Base-by-base conservation (phyloP, 2,113 vertebrate species). In the Centropristis striata region DNA sequence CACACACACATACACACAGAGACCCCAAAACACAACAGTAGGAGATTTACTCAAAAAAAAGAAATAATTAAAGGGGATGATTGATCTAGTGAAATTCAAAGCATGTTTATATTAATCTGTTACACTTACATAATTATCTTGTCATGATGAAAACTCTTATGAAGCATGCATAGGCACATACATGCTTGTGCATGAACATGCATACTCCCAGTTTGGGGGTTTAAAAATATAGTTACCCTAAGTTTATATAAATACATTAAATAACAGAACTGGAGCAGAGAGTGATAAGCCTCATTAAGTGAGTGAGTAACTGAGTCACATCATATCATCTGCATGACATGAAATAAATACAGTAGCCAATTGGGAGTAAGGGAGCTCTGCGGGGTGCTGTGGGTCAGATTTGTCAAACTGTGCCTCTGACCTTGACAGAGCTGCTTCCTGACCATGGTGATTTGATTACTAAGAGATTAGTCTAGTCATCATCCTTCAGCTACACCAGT, bases 251-350 rank as follows among this genome's bases (percentile, higher is more conserved):
- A 47, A 47, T 47, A 20, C 2, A 1, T 46, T 20, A 28, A 12
- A 42, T 1, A 2, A 37, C n/a, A 44, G 12, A 21, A 5, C 25
- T 55, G 39, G 14, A 37, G 42, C 44, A 58, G 36, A 23, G 5
- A 27, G n/a, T 41, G 64, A 23, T 16, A 14, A 23, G 16, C 16
- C 32, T 25, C 13, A 28, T 59, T 15, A n/a, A 39, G 18, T 3
- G 16, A 2, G 58, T 32, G 39, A 41, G 18, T 58, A 76, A 66
- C 46, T 64, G 44, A 46, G 54, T 73, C 37, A 28, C 57, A 20
- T 67, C 68, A 18, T 49, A 42, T 71, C 36, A 36, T 76, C 23
- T n/a, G n/a, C n/a, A n/a, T 65, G 59, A 58, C 20, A 46, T 47
- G 63, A 53, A 25, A 67, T 46, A 21, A 54, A 75, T n/a, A 11